These are phyloP conservation scores for Lonchura striata DNA, from an alignment of 2,113 vertebrate genomes.

Conservation along the genomic window DNA sequence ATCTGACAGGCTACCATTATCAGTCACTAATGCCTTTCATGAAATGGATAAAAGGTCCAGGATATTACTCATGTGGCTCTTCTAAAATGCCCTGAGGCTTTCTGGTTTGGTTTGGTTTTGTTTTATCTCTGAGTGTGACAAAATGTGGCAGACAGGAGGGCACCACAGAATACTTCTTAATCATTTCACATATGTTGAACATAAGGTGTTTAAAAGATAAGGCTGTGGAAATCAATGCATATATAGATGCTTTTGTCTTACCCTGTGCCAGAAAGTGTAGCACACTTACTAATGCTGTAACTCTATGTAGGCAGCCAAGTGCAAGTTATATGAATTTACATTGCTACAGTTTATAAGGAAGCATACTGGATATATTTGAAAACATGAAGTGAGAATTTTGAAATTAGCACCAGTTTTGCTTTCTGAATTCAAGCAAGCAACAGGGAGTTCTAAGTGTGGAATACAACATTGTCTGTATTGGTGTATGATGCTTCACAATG, in stretches of 20 bases:
- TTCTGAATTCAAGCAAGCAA: not conserved
- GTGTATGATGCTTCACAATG: not conserved
- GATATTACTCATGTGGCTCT: slow-evolving; percentile 41
- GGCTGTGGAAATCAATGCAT: not conserved
- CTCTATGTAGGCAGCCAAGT: not conserved
- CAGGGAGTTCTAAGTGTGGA: not conserved
- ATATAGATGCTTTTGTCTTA: not conserved
- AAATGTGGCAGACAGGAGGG: slow-evolving; percentile 40
- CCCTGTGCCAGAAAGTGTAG: not conserved
- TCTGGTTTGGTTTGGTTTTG: not conserved
- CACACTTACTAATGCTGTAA: not conserved
- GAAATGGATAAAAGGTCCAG: slow-evolving; percentile 29
- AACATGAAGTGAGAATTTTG: not conserved
- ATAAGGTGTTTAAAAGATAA: slow-evolving; percentile 46
- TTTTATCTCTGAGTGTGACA: slow-evolving; percentile 64
- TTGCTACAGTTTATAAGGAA: not conserved
- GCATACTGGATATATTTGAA: not conserved
- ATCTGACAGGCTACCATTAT: slow-evolving; percentile 24
- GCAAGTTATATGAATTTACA: not conserved
- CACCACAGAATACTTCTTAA: not conserved
- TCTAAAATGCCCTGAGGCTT: slow-evolving; percentile 43
- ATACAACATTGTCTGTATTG: not conserved
- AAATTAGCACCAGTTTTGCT: not conserved
- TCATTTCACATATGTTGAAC: slow-evolving; percentile 45
- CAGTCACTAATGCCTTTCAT: slow-evolving; percentile 22